Evolutionary conservation across 2,888 invertebrate genomes (phyloP).

Genomic region (Xanthorhoe designata): DNA sequence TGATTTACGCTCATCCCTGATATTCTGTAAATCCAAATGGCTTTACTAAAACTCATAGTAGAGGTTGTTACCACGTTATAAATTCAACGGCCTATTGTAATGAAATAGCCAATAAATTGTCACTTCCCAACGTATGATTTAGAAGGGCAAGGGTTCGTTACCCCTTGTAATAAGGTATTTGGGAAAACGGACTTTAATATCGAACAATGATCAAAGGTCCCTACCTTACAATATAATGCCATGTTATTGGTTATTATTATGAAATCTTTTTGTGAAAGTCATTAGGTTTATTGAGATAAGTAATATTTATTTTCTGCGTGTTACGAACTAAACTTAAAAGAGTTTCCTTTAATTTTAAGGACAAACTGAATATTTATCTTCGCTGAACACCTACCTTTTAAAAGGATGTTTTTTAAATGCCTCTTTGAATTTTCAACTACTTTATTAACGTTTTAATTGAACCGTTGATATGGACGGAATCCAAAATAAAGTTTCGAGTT

Average conservation of each 20-base stretch:
- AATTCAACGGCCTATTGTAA: slow-evolving; percentile 75
- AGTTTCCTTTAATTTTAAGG: no score
- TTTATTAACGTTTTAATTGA: slow-evolving; percentile 19
- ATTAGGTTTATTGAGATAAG: no score
- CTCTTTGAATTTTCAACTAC: not conserved
- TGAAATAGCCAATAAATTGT: slow-evolving; percentile 81
- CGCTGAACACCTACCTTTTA: not conserved
- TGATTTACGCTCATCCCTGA: slow-evolving; percentile 44
- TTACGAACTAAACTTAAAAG: no score
- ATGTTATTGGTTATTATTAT: not conserved
- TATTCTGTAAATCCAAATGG: slow-evolving; percentile 48
- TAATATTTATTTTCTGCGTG: no score
- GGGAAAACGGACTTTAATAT: slow-evolving; percentile 36
- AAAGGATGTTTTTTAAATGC: slow-evolving; percentile 13
- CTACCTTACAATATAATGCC: not conserved
- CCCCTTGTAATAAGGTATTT: slow-evolving; percentile 56
- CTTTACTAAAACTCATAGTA: slow-evolving; percentile 60
- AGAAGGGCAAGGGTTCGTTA: slow-evolving; percentile 55
- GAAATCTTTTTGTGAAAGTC: not conserved
- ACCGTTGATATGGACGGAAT: slow-evolving; percentile 30
- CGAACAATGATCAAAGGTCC: slow-evolving; percentile 35
- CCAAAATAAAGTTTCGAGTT: slow-evolving; percentile 37
- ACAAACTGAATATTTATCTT: no score
- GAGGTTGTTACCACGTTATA: slow-evolving; percentile 79
- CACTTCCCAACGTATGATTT: slow-evolving; percentile 55